Evolutionary conservation across 1,140 invertebrate species (phyloP), one percentile per base, ranked within the genome.

Genomic region (Aphelenchoides avenae): DNA sequence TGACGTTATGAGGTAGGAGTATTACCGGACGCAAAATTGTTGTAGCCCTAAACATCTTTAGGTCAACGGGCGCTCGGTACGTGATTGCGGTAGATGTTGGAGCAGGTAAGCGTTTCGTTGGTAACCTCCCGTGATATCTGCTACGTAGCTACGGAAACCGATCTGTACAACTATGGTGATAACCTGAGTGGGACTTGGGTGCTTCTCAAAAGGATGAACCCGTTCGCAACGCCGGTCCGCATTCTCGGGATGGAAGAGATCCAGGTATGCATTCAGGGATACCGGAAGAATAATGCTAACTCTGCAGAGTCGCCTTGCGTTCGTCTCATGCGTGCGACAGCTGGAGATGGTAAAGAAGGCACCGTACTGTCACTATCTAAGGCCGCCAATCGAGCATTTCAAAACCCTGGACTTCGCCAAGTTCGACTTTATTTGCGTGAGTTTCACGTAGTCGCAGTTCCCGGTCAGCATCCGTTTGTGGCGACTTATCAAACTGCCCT

Each of bases 81-180:
- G 94, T 98, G 66, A 83, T 99, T 70, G 95, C 95, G 5, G 88
- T 97, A 36, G 95, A 99, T 80, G 95, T 99, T 29, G 94, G 94
- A 5, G 94, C 91, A 2, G 89, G n/a, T n/a, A n/a, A n/a, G n/a
- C n/a, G n/a, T n/a, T n/a, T n/a, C n/a, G n/a, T n/a, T n/a, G n/a
- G n/a, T n/a, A n/a, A n/a, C n/a, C n/a, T n/a, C n/a, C n/a, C n/a
- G n/a, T n/a, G n/a, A n/a, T n/a, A n/a, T n/a, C n/a, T n/a, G n/a
- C n/a, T n/a, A n/a, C n/a, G n/a, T n/a, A n/a, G 89, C 91, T 70
- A 91, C 96, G 76, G 92, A 97, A 66, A 89, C 86, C 0, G 89
- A 97, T 77, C 81, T 98, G 3, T 95, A 91, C 0, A 96, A 99
- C 81, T 99, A 98, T 76, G 94, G 94, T 0, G 94, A 98, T 77